Conservation (phyloP, 2,113 vertebrate genomes). For the Barbus barbus region DNA sequence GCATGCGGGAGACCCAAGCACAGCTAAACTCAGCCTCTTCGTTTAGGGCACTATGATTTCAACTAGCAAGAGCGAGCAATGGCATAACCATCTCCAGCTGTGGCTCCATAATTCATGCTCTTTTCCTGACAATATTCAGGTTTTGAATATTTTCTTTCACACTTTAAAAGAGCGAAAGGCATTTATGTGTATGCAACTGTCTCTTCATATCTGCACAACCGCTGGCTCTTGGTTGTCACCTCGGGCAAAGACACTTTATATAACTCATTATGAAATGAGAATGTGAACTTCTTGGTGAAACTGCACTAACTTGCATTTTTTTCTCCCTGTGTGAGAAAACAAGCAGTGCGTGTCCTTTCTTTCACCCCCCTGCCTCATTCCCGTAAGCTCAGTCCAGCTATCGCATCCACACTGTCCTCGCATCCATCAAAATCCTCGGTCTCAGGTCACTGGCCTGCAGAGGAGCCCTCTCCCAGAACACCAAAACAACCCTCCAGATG, state of each 20-base stretch:
- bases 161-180: background rate
- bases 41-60: background rate
- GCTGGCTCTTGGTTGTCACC: slow-evolving; percentile 7
- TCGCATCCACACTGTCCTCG: background rate
- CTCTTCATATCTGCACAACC: slow-evolving; percentile 25
- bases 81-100: slow-evolving; percentile 2
- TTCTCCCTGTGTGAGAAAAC: background rate
- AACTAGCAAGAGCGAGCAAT: background rate
- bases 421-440: background rate
- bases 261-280: slow-evolving; percentile 56
- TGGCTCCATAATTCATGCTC: background rate
- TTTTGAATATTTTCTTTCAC: background rate
- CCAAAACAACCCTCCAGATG: slow-evolving; percentile 37
- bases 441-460: slow-evolving; percentile 22
- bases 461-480: background rate
- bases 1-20: slow-evolving; percentile 25
- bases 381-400: slow-evolving; percentile 8
- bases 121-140: slow-evolving; percentile 3
- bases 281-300: slow-evolving; percentile 14
- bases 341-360: slow-evolving; percentile 15
- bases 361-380: slow-evolving; percentile 24
- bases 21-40: background rate
- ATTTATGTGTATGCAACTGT: background rate
- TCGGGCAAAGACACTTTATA: slow-evolving; percentile 36
- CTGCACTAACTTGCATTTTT: slow-evolving; percentile 3